These are phyloP conservation scores for Zootermopsis nevadensis DNA, from an alignment of 2,888 invertebrate species.

Conservation along the genomic window DNA sequence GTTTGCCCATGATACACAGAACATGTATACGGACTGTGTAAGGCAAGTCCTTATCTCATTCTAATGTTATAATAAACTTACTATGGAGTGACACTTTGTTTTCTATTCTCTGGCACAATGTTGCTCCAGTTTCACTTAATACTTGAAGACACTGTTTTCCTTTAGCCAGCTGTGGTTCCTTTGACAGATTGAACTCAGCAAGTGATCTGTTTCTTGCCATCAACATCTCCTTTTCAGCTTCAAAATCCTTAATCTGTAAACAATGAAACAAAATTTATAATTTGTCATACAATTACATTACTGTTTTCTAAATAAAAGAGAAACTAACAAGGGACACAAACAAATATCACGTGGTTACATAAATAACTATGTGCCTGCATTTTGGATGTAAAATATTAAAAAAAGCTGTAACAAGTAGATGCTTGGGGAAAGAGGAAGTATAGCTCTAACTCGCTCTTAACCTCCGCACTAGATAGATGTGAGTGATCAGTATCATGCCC, in stretches of 20 bases:
- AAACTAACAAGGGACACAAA: too few species aligned
- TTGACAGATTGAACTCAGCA: slow-evolving; percentile 90
- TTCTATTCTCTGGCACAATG: slow-evolving; percentile 76
- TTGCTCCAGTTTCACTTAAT: slow-evolving; percentile 75
- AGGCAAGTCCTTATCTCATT: too few species aligned
- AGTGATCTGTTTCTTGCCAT: slow-evolving; percentile 89
- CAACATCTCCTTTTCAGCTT: slow-evolving; percentile 85
- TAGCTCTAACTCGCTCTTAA: too few species aligned
- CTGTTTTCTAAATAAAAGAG: neutral
- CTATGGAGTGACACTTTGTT: slow-evolving; percentile 82
- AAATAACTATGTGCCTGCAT: too few species aligned
- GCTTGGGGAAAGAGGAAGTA: too few species aligned
- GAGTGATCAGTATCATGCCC: too few species aligned
- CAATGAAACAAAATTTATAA: neutral
- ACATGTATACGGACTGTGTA: too few species aligned
- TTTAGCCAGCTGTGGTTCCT: slow-evolving; percentile 85
- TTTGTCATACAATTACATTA: neutral
- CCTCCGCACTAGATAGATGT: too few species aligned
- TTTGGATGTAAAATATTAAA: too few species aligned
- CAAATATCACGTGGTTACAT: too few species aligned
- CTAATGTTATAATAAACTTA: slow-evolving; percentile 63
- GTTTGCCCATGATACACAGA: too few species aligned
- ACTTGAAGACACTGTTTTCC: slow-evolving; percentile 78
- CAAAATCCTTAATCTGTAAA: slow-evolving; percentile 76
- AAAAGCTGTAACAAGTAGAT: too few species aligned